phyloP scores from a whole-genome alignment of 2,113 vertebrate species.

The Tichodroma muraria region DNA sequence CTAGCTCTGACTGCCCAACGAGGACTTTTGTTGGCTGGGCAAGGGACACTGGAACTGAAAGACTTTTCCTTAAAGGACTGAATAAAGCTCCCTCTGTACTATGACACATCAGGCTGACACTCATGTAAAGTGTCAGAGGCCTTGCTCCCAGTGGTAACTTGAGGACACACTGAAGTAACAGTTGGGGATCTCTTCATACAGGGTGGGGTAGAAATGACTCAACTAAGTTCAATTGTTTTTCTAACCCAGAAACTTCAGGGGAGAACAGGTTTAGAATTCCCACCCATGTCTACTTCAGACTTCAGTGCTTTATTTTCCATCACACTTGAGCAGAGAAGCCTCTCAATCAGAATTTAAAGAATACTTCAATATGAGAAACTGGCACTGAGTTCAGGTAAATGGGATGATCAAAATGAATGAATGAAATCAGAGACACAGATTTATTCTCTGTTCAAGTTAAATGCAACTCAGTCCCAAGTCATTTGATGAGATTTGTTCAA shows the following conservation, averaged over 20 bases:
- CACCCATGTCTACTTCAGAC: background rate
- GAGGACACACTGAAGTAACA: background rate
- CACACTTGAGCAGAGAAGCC: background rate
- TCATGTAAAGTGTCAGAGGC: fast-evolving
- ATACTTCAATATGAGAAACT: background rate
- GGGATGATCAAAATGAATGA: background rate
- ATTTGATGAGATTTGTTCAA: background rate
- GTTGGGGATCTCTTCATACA: background rate
- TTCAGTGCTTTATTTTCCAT: background rate
- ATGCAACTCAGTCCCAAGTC: background rate
- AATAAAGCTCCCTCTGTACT: background rate
- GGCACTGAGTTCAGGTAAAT: background rate
- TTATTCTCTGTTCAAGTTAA: background rate
- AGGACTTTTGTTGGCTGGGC: background rate
- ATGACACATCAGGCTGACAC: background rate
- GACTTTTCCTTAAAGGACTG: background rate
- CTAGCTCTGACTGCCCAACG: background rate
- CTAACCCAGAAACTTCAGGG: background rate
- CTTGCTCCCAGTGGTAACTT: background rate
- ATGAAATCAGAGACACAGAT: background rate
- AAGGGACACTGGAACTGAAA: background rate
- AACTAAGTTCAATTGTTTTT: background rate
- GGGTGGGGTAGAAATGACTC: background rate
- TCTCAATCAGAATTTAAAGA: background rate
- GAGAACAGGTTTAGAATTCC: background rate